phyloP scores from a whole-genome alignment of 2,888 invertebrate species.

The Drosophila recens region DNA sequence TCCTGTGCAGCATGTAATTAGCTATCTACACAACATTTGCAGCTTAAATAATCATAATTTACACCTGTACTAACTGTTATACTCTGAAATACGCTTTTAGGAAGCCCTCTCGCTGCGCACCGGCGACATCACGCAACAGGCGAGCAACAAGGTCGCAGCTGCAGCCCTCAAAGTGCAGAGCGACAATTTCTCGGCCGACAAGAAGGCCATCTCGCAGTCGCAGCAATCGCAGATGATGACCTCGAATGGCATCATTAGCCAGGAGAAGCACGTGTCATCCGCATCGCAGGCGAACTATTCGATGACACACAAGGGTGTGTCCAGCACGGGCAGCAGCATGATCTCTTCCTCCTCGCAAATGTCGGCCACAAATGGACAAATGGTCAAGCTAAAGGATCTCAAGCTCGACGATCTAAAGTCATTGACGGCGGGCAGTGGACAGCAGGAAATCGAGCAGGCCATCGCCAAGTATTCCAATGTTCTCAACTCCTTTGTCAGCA shows the following conservation, averaged over 20 bases:
- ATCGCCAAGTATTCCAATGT: constrained; percentile 92
- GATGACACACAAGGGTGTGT: constrained; percentile 91
- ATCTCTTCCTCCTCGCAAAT: constrained; percentile 86
- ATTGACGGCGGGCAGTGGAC: constrained; percentile 90
- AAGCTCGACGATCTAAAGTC: constrained; percentile 93
- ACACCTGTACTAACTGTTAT: constrained; percentile 20
- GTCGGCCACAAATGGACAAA: constrained; percentile 79
- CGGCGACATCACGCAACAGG: constrained; percentile 93
- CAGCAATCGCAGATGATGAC: constrained; percentile 92
- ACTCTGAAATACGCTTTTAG: constrained; percentile 86
- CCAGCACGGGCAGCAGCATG: constrained; percentile 88
- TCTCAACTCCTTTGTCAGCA: constrained; percentile 90
- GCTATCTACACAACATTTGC: background rate
- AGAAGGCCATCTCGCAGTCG: constrained; percentile 89
- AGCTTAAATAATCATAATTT: background rate
- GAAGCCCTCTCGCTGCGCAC: constrained; percentile 93
- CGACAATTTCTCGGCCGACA: constrained; percentile 94
- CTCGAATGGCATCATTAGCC: constrained; percentile 91
- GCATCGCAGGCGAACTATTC: constrained; percentile 92
- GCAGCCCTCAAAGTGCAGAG: constrained; percentile 94
- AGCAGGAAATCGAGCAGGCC: constrained; percentile 92
- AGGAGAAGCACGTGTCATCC: constrained; percentile 91
- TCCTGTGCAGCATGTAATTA: constrained; percentile 19
- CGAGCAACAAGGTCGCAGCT: constrained; percentile 93
- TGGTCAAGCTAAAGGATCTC: constrained; percentile 87